phyloP scores from a whole-genome alignment of 2,113 vertebrate genomes.

The Mystacornis crossleyi region DNA sequence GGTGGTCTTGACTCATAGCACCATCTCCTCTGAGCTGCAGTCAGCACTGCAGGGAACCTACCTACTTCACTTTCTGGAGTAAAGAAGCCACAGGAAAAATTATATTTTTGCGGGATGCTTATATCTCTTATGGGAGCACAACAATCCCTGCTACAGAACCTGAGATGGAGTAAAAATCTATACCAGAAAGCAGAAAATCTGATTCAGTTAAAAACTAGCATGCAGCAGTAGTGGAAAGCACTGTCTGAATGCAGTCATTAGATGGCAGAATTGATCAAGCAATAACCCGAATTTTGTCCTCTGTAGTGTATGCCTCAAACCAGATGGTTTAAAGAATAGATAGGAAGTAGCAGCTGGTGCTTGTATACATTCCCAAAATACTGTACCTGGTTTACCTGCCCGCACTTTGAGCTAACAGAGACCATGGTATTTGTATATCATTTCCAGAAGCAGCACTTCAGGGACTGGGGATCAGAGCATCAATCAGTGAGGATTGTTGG shows the following conservation, averaged over 20 bases:
- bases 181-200: not conserved
- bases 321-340: not conserved
- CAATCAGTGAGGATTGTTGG: not conserved
- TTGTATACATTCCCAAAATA: not conserved
- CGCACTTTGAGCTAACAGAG: not conserved
- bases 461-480: not conserved
- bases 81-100: conserved; percentile 50
- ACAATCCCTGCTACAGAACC: not conserved
- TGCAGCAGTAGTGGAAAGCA: not conserved
- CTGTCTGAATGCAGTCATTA: conserved; percentile 43
- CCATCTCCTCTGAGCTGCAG: conserved; percentile 49
- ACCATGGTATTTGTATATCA: not conserved
- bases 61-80: conserved; percentile 54
- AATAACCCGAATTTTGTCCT: not conserved
- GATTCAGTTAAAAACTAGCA: not conserved
- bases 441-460: conserved; percentile 25
- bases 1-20: conserved; percentile 73
- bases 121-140: conserved; percentile 23
- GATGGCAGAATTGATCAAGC: conserved; percentile 77
- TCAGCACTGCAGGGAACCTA: conserved; percentile 32
- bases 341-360: not conserved
- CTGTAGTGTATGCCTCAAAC: not conserved
- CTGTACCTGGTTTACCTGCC: not conserved
- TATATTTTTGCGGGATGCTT: not conserved
- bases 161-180: not conserved